These are phyloP conservation scores for Garra rufa DNA, from an alignment of 2,113 vertebrate genomes.

Conservation along the genomic window DNA sequence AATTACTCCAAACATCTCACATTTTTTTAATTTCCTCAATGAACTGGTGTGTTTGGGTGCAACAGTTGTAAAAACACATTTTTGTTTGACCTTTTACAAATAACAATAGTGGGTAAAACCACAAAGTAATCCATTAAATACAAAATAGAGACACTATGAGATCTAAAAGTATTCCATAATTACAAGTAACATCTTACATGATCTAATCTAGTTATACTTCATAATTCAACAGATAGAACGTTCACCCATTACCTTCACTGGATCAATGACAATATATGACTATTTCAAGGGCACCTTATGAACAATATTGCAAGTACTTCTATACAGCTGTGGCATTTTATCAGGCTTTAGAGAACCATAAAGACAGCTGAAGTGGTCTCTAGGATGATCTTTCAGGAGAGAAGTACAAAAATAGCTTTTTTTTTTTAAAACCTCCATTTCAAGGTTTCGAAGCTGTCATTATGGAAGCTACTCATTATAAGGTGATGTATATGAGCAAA, in stretches of 20 bases:
- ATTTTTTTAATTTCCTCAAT: neutral
- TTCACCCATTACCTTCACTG: conserved; percentile 16
- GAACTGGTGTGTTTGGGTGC: neutral
- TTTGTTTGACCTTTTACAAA: conserved; percentile 28
- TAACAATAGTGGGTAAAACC: neutral
- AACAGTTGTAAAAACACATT: neutral
- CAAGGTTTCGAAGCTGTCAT: conserved; percentile 31
- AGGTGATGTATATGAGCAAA: conserved; percentile 33
- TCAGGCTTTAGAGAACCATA: conserved; percentile 24
- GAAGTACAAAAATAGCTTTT: neutral
- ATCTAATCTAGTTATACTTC: conserved; percentile 29
- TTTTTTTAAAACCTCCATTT: neutral
- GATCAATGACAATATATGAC: neutral
- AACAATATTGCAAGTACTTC: neutral
- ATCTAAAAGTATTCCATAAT: conserved; percentile 17
- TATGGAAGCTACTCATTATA: conserved; percentile 10
- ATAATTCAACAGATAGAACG: conserved; percentile 5
- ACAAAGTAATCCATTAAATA: neutral
- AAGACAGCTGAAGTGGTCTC: neutral
- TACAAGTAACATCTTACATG: neutral
- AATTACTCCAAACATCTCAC: neutral
- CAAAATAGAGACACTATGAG: conserved; percentile 6
- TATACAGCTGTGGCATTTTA: neutral
- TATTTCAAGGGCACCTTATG: neutral
- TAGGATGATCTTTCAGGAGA: conserved; percentile 9